Percentiles rank a stretch among this genome's conserved stretches.
phyloP scores from a whole-genome alignment of 1,140 invertebrate genomes.

The Brachionus manjavacas region DNA sequence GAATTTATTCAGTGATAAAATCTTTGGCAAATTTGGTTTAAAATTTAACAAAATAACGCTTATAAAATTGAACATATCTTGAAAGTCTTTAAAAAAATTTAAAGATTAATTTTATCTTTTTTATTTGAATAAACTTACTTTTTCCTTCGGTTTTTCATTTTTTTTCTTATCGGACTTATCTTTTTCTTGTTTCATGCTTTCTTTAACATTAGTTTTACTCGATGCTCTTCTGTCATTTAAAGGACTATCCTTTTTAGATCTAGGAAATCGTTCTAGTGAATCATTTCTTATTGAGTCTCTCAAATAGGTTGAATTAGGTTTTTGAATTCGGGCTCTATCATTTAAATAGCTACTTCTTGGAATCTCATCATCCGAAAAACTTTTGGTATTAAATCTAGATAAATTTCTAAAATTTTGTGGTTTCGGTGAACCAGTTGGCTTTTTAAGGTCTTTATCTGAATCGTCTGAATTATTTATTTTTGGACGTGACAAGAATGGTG shows the following conservation, averaged over 20 bases:
- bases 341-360: not conserved
- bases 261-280: not conserved
- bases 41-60: not conserved
- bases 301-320: slow-evolving; percentile 23
- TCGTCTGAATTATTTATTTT: slow-evolving; percentile 19
- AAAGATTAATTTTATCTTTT: not conserved
- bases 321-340: not conserved
- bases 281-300: slow-evolving; percentile 4
- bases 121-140: not conserved
- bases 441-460: slow-evolving; percentile 1
- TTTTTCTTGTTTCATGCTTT: not conserved
- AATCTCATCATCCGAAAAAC: slow-evolving; percentile 17
- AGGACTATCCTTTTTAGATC: not conserved
- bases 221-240: not conserved
- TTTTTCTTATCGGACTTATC: not conserved
- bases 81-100: not conserved
- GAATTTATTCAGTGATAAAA: not conserved
- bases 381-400: slow-evolving; percentile 26
- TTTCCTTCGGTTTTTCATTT: not conserved
- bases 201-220: not conserved
- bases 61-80: not conserved
- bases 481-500: not conserved
- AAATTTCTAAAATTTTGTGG: not conserved
- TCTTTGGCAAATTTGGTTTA: not conserved
- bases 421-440: not conserved